Evolutionary conservation across 2,888 invertebrate species (phyloP).

Genomic region (Eulithis prunata): DNA sequence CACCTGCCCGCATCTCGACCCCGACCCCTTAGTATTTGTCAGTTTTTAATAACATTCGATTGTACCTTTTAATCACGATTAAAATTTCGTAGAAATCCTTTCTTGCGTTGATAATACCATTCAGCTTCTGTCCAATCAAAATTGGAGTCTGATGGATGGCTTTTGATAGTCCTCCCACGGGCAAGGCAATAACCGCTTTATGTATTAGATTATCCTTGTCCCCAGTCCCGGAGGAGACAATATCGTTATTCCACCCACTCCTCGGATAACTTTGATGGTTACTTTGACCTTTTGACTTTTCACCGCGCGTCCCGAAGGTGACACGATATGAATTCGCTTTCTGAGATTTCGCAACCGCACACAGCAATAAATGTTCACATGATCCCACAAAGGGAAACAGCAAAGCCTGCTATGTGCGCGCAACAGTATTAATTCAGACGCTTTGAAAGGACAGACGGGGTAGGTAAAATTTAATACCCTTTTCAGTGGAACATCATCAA

Average conservation of each 20-base stretch:
- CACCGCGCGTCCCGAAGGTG: constrained; percentile 60
- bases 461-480: constrained; percentile 76
- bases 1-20: constrained; percentile 72
- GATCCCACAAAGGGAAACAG: constrained; percentile 31
- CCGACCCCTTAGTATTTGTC: constrained; percentile 54
- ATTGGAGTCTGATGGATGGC: constrained; percentile 43
- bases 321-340: constrained; percentile 65
- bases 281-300: constrained; percentile 66
- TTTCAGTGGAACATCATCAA: constrained; percentile 71
- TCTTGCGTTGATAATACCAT: constrained; percentile 38
- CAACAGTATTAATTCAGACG: constrained; percentile 68
- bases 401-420: constrained; percentile 54
- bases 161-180: constrained; percentile 45
- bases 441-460: constrained; percentile 66
- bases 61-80: constrained; percentile 53
- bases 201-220: constrained; percentile 64
- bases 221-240: constrained; percentile 65
- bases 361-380: constrained; percentile 39
- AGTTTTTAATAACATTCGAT: constrained; percentile 59
- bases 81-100: constrained; percentile 45
- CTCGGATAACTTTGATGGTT: constrained; percentile 62
- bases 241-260: constrained; percentile 62
- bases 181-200: constrained; percentile 56
- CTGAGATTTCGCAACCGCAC: constrained; percentile 56
- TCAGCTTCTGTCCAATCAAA: constrained; percentile 37